These are phyloP conservation scores for Holcopasites calliopsidis DNA, from an alignment of 1,140 invertebrate genomes.

Conservation along the genomic window DNA sequence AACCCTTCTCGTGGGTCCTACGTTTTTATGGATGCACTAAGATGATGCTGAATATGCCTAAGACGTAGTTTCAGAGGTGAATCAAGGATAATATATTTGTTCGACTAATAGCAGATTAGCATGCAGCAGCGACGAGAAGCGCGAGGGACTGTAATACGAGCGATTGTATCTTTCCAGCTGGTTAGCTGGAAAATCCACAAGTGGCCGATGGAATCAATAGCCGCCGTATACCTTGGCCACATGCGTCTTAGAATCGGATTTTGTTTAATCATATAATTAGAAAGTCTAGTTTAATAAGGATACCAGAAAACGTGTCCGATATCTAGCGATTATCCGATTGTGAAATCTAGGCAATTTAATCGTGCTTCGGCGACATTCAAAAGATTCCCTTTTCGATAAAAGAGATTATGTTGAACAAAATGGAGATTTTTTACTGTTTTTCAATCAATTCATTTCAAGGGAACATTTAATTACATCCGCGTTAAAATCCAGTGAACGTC, in stretches of 20 bases:
- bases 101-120: too few species aligned
- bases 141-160: not conserved
- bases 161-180: conserved; percentile 7
- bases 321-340: not conserved
- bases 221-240: not conserved
- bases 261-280: not conserved
- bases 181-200: conserved; percentile 37
- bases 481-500: not conserved
- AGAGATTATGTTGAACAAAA: not conserved
- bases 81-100: not conserved
- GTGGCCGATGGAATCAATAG: conserved; percentile 29
- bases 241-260: not conserved
- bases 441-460: too few species aligned
- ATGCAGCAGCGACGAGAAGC: not conserved
- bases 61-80: not conserved
- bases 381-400: not conserved
- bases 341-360: not conserved
- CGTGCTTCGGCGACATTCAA: not conserved
- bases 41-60: too few species aligned
- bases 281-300: not conserved
- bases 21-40: too few species aligned
- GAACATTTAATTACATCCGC: not conserved
- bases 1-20: not conserved
- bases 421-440: not conserved
- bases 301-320: not conserved